These are phyloP conservation scores for Latrodectus geometricus DNA, from an alignment of 1,140 invertebrate species.

Conservation along the genomic window DNA sequence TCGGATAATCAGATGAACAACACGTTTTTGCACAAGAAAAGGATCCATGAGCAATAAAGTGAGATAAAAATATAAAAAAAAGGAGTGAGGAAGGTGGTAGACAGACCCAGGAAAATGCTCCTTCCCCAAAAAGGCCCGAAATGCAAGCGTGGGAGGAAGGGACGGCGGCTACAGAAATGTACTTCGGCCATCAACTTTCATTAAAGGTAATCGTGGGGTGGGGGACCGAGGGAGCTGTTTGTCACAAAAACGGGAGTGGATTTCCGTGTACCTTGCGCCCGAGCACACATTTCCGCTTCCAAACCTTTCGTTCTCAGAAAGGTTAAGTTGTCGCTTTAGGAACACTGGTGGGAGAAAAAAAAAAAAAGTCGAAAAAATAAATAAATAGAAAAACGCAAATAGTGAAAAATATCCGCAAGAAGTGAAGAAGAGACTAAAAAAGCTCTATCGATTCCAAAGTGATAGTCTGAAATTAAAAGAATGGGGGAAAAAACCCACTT, in stretches of 20 bases:
- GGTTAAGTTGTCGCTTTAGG: slow-evolving; percentile 38
- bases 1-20: too few relatives aligned
- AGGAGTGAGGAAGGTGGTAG: not conserved
- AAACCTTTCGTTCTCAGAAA: not conserved
- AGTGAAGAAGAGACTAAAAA: not conserved
- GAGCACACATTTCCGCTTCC: slow-evolving; percentile 28
- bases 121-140: too few relatives aligned
- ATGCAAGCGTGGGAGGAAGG: not conserved
- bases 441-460: too few relatives aligned
- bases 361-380: not conserved
- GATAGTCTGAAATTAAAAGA: too few relatives aligned
- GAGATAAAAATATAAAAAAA: not conserved
- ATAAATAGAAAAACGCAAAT: not conserved
- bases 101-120: not conserved
- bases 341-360: not conserved
- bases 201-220: slow-evolving; percentile 41
- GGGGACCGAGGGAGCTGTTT: slow-evolving; percentile 43
- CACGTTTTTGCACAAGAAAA: too few relatives aligned
- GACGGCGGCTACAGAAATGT: slow-evolving; percentile 33
- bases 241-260: slow-evolving; percentile 59
- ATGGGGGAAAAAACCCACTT: too few relatives aligned
- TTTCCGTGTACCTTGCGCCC: slow-evolving; percentile 41
- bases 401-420: not conserved
- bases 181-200: slow-evolving; percentile 53
- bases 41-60: too few relatives aligned